Conservation (phyloP, 2,888 invertebrate genomes). For the Piscicola geometra region DNA sequence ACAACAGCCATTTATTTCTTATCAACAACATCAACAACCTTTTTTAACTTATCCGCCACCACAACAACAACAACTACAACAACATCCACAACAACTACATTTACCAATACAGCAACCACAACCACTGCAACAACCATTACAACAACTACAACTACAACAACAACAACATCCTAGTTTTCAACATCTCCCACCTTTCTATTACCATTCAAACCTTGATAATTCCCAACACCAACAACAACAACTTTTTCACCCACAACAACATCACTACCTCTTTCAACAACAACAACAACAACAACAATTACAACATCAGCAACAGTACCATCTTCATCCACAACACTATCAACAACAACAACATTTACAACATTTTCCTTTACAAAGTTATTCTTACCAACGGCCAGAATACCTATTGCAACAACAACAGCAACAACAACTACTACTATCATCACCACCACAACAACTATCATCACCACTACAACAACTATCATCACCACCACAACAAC, state of each 20-base stretch:
- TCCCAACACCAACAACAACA: not conserved
- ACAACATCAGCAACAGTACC: not conserved
- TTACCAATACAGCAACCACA: too few relatives aligned
- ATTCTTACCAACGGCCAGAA: too few relatives aligned
- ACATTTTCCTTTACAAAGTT: too few relatives aligned
- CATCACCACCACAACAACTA: not conserved
- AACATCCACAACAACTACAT: not conserved
- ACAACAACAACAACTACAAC: not conserved
- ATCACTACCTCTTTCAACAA: too few relatives aligned
- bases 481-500: not conserved
- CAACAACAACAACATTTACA: constrained; percentile 11
- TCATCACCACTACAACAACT: not conserved
- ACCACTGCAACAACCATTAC: constrained; percentile 5
- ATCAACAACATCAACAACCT: too few relatives aligned
- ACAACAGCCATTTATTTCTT: too few relatives aligned
- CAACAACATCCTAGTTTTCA: not conserved
- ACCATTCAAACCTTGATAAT: not conserved
- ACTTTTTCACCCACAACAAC: not conserved
- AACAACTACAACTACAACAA: constrained; percentile 5
- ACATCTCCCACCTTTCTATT: not conserved
- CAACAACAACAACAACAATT: not conserved
- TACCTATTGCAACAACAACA: not conserved
- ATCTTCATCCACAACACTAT: not conserved
- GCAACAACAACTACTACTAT: not conserved
- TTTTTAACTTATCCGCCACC: not conserved